Evolutionary conservation across 2,797 vertebrate genomes (phyloP), one percentile per base, ranked within the genome.

Genomic region (Tangara arthus): DNA sequence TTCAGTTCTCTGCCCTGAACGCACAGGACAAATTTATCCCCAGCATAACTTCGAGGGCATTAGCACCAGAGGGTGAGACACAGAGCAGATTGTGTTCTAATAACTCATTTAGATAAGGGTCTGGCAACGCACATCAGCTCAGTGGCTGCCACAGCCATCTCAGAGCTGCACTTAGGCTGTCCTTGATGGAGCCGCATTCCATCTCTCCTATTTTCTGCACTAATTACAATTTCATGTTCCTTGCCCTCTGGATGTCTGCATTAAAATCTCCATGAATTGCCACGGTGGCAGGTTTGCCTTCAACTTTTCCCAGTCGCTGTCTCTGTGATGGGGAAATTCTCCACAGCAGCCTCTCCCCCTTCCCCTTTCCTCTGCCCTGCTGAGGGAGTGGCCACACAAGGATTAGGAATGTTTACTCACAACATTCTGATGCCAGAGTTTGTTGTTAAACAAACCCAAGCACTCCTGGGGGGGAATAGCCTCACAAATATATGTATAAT

Each of bases 51-150:
- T 80, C 16, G 27, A 88, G 84, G 87, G 41, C 50, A 1, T 82
- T 35, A 12, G 35, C 77, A 41, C 65, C 87, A 84, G 90, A 76
- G 93, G 86, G 26, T 84, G 92, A 90, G 95, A 65, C 88, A 82
- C 71, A 8, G 93, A 85, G 87, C 2, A 83, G 88, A 89, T 86
- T 85, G 90, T 80, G 87, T 65, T 83, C 89, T 95, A 90, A 93
- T 94, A 95, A 96, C 88, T 93, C 81, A 92, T 94, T 96, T 95
- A 96, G 91, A 66, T 96, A 96, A 97, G 94, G 13, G 81, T 90
- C 91, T 94, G 30, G 94, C 94, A 96, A 91, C 13, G 93, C 92
- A 73, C 87, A 76, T 93, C 90, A 83, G 87, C 81, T 92, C 93
- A 61, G 84, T 24, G 90, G 50, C 91, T 92, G 93, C 59, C 94